A percentile compares a stretch with the other conserved stretches of the same genome.
Evolutionary conservation across 2,113 vertebrate species (phyloP).

Genomic region (Paradoxurus hermaphroditus): DNA sequence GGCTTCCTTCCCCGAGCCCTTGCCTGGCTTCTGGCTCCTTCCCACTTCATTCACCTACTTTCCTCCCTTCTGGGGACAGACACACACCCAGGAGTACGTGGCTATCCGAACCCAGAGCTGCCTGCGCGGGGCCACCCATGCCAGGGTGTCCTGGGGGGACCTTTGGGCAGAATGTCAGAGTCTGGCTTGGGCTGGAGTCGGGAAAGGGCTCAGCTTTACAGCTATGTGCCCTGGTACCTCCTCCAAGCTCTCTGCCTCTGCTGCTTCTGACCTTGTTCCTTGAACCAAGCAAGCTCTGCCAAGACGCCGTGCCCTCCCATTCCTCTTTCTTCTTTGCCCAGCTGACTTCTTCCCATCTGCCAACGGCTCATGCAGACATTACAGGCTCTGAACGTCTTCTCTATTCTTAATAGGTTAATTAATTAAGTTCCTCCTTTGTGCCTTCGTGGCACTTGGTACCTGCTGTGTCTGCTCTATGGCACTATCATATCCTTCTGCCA

Average conservation of each 20-base stretch:
- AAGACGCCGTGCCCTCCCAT: neutral
- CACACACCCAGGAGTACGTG: neutral
- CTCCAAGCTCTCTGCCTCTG: neutral
- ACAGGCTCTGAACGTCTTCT: neutral
- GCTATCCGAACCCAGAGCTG: neutral
- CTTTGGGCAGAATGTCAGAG: neutral
- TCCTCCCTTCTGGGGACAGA: neutral
- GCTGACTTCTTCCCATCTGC: neutral
- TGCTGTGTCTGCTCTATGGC: neutral
- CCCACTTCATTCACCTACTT: neutral
- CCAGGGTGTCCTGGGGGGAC: accelerated
- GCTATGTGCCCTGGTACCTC: neutral
- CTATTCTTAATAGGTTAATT: no score
- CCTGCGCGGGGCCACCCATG: accelerated
- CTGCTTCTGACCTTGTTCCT: neutral
- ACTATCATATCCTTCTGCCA: neutral
- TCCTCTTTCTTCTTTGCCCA: neutral
- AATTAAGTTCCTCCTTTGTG: neutral
- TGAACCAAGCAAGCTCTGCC: neutral
- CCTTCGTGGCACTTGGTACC: accelerated
- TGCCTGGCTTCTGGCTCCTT: neutral
- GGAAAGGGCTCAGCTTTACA: neutral
- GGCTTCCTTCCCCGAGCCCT: neutral
- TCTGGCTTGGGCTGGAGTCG: neutral
- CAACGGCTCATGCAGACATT: no score